Base-by-base conservation (phyloP, 2,888 invertebrate genomes). In the Cryptus viduatorius region DNA sequence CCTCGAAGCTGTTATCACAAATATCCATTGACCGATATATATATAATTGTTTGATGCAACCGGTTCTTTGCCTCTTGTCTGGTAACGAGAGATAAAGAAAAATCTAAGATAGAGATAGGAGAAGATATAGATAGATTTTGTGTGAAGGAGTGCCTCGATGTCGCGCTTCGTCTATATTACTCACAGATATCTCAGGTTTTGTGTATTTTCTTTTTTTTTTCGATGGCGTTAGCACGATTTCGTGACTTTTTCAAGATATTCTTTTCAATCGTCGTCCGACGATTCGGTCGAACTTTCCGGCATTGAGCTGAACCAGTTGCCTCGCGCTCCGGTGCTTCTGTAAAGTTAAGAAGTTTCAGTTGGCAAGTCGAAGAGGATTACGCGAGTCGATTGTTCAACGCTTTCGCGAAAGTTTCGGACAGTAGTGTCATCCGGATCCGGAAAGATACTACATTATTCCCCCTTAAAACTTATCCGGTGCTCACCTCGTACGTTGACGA, bases 281-380 rank as follows among this genome's bases (percentile, higher is more conserved):
- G 94, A 94, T 90, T 93, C 93, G 71, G 94, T 94, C 42, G 95
- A 94, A 87, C 94, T 94, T 90, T 94, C 94, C 84, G 95, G 95
- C 95, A 94, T 94, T 59, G 94, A 94, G 90, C 94, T 94, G 89
- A 95, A 95, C 95, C 95, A 95, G 90, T 94, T 95, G 87, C 94
- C 95, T 85, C 95, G 93, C 88, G 94, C 94, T 86, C 94, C 94
- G 84, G 92, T 90, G 90, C 93, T 91, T 90, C 94, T 92, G 89
- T 83, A 88, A 64, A 59, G 42, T 0, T 5, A 0, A 48, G 65
- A 31, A 44, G 14, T 29, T 19, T 67, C 61, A 37, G 29, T 16
- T 24, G 7, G 7, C 61, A 10, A 67, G 50, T n/a, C 37, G 76
- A 61, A 75, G 5, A 14, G 29, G 14, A 7, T 59, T 19, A 59